Conservation (phyloP, 2,888 invertebrate genomes). For the Meteorus colon region DNA sequence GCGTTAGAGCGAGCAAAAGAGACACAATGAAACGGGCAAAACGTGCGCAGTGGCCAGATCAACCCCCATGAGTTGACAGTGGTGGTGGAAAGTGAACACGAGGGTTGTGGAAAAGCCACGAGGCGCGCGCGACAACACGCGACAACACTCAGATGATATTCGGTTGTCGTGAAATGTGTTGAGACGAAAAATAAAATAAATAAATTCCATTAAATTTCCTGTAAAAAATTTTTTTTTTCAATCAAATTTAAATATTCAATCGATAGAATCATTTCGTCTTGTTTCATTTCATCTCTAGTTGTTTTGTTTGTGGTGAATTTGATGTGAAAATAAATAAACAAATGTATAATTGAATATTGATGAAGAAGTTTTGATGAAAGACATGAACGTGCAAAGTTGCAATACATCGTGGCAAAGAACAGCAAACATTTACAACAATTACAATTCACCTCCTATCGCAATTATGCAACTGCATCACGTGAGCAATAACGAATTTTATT, state of each 20-base stretch:
- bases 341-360: neutral
- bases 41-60: slow-evolving; percentile 42
- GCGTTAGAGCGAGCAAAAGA: slow-evolving; percentile 11
- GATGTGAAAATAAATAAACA: neutral
- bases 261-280: slow-evolving; percentile 1
- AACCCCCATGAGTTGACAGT: slow-evolving; percentile 45
- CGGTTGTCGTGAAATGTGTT: slow-evolving; percentile 44
- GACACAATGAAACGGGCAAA: neutral
- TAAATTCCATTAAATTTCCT: neutral
- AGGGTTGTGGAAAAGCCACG: slow-evolving; percentile 56
- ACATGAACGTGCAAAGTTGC: slow-evolving; percentile 63
- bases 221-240: slow-evolving; percentile 1
- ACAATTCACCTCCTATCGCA: slow-evolving; percentile 65
- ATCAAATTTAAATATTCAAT: slow-evolving; percentile 18
- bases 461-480: slow-evolving; percentile 65
- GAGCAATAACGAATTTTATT: slow-evolving; percentile 72
- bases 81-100: slow-evolving; percentile 47
- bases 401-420: slow-evolving; percentile 68
- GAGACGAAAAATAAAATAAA: neutral
- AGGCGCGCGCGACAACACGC: slow-evolving; percentile 61
- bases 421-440: slow-evolving; percentile 64
- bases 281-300: too few species aligned
- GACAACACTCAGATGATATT: slow-evolving; percentile 63
- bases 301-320: too few species aligned
- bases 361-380: slow-evolving; percentile 24